Percentiles rank a stretch among this genome's conserved stretches.
These are phyloP conservation scores for Harpalus rubripes DNA, from an alignment of 2,888 invertebrate genomes.

Conservation along the genomic window DNA sequence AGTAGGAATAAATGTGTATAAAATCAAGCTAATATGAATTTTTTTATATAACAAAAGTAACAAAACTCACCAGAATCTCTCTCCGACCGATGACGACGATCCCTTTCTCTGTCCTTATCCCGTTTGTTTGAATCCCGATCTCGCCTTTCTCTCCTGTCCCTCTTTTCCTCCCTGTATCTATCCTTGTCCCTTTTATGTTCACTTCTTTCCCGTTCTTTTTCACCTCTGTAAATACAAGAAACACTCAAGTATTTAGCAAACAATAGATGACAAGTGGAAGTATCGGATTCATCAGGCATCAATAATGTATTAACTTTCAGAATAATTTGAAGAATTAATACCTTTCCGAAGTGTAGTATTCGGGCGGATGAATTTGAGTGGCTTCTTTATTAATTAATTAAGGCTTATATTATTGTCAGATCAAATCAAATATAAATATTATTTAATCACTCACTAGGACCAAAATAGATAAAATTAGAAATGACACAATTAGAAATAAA, in stretches of 20 bases:
- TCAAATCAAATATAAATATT: too few relatives aligned
- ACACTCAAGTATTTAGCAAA: not conserved
- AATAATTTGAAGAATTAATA: too few relatives aligned
- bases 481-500: too few relatives aligned
- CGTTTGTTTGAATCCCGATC: conserved; percentile 71
- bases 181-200: conserved; percentile 69
- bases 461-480: too few relatives aligned
- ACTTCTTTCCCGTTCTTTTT: conserved; percentile 69
- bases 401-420: too few relatives aligned
- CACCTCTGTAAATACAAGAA: conserved; percentile 15
- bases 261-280: not conserved
- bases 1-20: too few relatives aligned
- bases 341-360: too few relatives aligned
- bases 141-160: conserved; percentile 71
- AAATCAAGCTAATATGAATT: not conserved
- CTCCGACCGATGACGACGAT: conserved; percentile 73
- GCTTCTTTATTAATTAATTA: too few relatives aligned
- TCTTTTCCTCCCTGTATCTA: conserved; percentile 69
- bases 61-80: conserved; percentile 73
- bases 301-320: too few relatives aligned
- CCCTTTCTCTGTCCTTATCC: conserved; percentile 68
- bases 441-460: too few relatives aligned
- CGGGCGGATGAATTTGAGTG: too few relatives aligned
- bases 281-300: too few relatives aligned
- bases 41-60: conserved; percentile 3